Conservation (phyloP, 2,113 vertebrate genomes). For the Ictalurus furcatus region DNA sequence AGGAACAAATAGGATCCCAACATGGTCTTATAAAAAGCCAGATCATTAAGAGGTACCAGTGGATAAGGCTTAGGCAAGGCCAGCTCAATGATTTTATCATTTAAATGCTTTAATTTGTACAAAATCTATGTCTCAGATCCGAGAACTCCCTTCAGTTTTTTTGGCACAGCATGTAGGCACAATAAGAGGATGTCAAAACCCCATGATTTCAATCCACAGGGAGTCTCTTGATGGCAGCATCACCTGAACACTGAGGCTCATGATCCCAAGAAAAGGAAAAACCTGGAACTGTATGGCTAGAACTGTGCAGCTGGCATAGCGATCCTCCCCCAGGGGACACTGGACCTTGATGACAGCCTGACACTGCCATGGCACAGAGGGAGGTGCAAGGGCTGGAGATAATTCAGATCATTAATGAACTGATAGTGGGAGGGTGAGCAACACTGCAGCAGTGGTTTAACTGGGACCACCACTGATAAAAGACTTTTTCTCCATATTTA, state of each 20-base stretch:
- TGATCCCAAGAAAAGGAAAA: background rate
- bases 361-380: slow-evolving; percentile 23
- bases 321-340: background rate
- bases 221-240: background rate
- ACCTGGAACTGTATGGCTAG: background rate
- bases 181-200: background rate
- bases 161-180: background rate
- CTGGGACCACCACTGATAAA: background rate
- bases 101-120: background rate
- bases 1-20: background rate
- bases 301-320: slow-evolving; percentile 20
- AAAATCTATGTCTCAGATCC: background rate
- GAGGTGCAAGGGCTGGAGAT: slow-evolving; percentile 1
- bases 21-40: background rate
- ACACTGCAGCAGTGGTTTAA: background rate
- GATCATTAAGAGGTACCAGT: background rate
- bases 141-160: background rate
- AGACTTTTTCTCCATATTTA: background rate
- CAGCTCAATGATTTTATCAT: background rate
- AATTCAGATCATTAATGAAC: slow-evolving; percentile 23
- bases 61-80: background rate
- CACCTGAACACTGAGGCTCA: slow-evolving; percentile 1
- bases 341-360: slow-evolving; percentile 35
- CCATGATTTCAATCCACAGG: slow-evolving; percentile 5
- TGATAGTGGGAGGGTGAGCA: slow-evolving; percentile 4